phyloP scores from a whole-genome alignment of 2,888 invertebrate genomes.

The Polyommatus icarus region DNA sequence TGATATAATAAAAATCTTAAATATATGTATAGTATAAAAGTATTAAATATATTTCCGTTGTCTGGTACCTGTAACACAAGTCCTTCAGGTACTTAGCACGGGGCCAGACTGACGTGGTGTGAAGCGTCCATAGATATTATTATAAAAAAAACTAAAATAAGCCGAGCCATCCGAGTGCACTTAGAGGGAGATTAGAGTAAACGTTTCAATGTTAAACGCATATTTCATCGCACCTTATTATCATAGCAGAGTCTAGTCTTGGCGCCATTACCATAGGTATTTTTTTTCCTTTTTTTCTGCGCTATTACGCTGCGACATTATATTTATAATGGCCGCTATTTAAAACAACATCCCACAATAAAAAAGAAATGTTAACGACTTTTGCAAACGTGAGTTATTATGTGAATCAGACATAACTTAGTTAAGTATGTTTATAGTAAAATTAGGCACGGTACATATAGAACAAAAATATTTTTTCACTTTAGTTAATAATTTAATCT shows the following conservation, averaged over 20 bases:
- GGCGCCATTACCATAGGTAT: conserved; percentile 28
- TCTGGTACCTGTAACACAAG: too few relatives aligned
- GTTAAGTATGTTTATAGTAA: background rate
- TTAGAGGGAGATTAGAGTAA: background rate
- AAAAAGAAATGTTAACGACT: conserved; percentile 11
- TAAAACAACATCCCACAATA: conserved; percentile 18
- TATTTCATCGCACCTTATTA: conserved; percentile 45
- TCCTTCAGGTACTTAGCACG: too few relatives aligned
- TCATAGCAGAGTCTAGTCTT: conserved; percentile 36
- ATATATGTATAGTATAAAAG: too few relatives aligned
- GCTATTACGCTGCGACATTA: conserved; percentile 4
- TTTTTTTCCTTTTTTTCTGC: conserved; percentile 27
- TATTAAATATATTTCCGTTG: too few relatives aligned
- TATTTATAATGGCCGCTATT: conserved; percentile 17
- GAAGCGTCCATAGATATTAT: too few relatives aligned
- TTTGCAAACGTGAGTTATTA: background rate
- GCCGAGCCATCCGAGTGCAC: background rate
- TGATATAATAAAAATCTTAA: too few relatives aligned
- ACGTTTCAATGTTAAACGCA: conserved; percentile 26
- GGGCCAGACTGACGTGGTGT: too few relatives aligned
- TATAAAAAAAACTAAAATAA: conserved; percentile 15
- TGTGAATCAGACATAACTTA: background rate
- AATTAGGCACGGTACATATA: background rate
- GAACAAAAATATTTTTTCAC: background rate
- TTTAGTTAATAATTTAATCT: background rate